Percentiles rank a stretch among this genome's conserved stretches.
These are phyloP conservation scores for Myodes glareolus DNA, from an alignment of 2,113 vertebrate species.

Conservation along the genomic window DNA sequence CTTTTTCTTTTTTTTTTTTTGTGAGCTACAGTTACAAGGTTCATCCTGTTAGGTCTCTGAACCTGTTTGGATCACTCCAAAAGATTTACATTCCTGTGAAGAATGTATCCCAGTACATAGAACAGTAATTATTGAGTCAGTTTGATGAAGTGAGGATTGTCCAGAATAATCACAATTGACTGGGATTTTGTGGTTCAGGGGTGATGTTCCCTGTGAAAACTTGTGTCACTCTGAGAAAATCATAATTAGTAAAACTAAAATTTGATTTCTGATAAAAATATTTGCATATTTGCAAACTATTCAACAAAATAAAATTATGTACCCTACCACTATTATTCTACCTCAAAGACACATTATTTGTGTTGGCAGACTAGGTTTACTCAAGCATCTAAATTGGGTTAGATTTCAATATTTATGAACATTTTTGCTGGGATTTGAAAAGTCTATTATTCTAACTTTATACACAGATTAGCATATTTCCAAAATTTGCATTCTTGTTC, in stretches of 20 bases:
- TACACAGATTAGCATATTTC: neutral
- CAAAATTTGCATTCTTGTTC: neutral
- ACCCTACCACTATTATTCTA: neutral
- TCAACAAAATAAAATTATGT: constrained; percentile 20
- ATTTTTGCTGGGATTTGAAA: constrained; percentile 3
- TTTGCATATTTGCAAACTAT: constrained; percentile 45
- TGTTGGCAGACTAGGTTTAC: neutral
- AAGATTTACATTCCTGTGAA: constrained; percentile 32
- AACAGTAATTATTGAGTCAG: constrained; percentile 18
- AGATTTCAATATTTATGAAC: constrained; percentile 22
- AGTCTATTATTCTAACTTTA: constrained; percentile 45
- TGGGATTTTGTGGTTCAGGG: neutral
- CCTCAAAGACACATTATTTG: neutral
- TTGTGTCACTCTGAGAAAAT: constrained; percentile 65
- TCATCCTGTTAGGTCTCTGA: neutral
- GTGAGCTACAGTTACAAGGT: neutral
- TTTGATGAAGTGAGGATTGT: constrained; percentile 47
- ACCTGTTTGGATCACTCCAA: neutral
- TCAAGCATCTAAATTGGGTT: neutral
- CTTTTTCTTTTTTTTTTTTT: neutral
- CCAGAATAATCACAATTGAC: constrained; percentile 40
- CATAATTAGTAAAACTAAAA: constrained; percentile 56
- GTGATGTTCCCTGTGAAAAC: neutral
- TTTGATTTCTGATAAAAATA: constrained; percentile 45
- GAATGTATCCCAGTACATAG: constrained; percentile 14